Percentiles rank a stretch among this genome's conserved stretches.
These are phyloP conservation scores for Poliocrania exsul DNA, from an alignment of 2,797 vertebrate genomes.

Conservation along the genomic window DNA sequence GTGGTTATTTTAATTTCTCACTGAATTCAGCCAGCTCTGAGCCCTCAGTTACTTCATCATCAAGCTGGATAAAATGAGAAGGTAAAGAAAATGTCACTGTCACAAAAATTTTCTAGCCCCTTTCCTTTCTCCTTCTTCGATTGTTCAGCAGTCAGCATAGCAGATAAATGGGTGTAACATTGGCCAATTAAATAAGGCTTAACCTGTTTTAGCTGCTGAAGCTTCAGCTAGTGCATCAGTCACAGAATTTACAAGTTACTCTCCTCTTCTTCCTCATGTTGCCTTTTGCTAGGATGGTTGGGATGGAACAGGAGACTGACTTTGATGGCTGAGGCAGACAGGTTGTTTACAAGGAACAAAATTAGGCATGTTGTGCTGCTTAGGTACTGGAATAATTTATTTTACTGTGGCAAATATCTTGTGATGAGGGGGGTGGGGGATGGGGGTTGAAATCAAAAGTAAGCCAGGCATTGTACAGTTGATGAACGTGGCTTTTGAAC, in stretches of 20 bases:
- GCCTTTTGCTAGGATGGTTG: background rate
- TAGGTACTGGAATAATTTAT: background rate
- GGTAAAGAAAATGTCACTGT: background rate
- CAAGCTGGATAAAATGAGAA: background rate
- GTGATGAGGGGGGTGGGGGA: fast-evolving
- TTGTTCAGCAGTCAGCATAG: background rate
- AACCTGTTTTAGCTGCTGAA: background rate
- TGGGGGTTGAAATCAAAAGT: background rate
- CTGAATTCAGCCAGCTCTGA: background rate
- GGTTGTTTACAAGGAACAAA: background rate
- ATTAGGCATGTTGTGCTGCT: background rate
- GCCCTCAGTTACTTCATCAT: background rate
- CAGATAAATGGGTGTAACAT: background rate
- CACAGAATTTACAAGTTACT: background rate
- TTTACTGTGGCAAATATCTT: background rate
- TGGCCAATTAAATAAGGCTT: background rate
- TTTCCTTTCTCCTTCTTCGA: background rate
- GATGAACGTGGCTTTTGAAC: slow-evolving; percentile 3
- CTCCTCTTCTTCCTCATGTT: background rate
- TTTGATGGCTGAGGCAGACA: background rate
- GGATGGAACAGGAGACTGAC: background rate
- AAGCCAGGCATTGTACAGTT: background rate
- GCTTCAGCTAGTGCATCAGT: background rate
- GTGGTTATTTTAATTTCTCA: background rate
- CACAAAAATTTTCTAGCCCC: background rate